phyloP scores from a whole-genome alignment of 2,797 vertebrate genomes.

The Acanthurus tractus region DNA sequence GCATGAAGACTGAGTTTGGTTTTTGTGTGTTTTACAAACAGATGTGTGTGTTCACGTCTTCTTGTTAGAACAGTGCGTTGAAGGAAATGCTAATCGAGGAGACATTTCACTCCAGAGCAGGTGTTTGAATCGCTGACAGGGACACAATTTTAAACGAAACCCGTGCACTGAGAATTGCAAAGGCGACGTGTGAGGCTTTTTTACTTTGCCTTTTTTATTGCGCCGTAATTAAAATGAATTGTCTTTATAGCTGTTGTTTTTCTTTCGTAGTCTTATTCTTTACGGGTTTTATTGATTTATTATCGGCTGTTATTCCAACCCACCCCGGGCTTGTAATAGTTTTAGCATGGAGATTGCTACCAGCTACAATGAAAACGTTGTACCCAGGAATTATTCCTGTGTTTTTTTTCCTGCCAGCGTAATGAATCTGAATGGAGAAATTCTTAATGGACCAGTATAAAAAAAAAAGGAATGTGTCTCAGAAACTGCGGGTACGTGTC shows the following conservation, averaged over 20 bases:
- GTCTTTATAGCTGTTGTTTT: conserved; percentile 71
- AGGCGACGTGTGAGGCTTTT: conserved; percentile 54
- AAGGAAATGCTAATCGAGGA: conserved; percentile 65
- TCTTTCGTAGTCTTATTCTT: conserved; percentile 53
- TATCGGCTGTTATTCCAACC: conserved; percentile 68
- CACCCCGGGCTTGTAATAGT: conserved; percentile 64
- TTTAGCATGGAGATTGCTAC: conserved; percentile 49
- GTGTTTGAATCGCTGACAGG: conserved; percentile 77
- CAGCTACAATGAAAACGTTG: conserved; percentile 47
- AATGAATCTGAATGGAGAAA: conserved; percentile 61
- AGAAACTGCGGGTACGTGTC: conserved; percentile 38
- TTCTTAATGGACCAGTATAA: conserved; percentile 28
- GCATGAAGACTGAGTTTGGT: neutral
- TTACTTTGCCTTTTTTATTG: conserved; percentile 71
- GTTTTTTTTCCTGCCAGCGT: conserved; percentile 32
- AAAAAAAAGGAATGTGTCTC: conserved; percentile 12
- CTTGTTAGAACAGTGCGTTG: conserved; percentile 34
- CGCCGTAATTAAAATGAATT: conserved; percentile 78
- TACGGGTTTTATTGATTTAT: conserved; percentile 76
- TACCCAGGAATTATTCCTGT: conserved; percentile 55
- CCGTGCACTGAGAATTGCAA: conserved; percentile 46
- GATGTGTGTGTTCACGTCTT: neutral
- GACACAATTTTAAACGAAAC: conserved; percentile 63
- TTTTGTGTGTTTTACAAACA: neutral
- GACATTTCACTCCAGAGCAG: conserved; percentile 65